These are phyloP conservation scores for Ptychoptera albimana DNA, from an alignment of 2,888 invertebrate species.

Conservation along the genomic window DNA sequence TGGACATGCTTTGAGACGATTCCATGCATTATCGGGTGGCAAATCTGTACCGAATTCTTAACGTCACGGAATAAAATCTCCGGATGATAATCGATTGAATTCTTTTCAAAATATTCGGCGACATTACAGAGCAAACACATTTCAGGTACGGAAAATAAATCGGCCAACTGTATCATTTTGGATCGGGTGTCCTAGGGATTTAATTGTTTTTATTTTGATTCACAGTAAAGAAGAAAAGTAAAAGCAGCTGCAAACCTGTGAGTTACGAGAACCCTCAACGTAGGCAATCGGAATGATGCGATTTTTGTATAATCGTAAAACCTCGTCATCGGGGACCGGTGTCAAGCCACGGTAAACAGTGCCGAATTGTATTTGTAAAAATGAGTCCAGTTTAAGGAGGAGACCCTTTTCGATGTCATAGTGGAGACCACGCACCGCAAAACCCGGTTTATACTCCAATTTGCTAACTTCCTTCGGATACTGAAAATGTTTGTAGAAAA, in stretches of 20 bases:
- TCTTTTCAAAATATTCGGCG: slow-evolving; percentile 77
- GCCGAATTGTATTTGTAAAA: slow-evolving; percentile 90
- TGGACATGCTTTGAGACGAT: slow-evolving; percentile 68
- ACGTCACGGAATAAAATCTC: slow-evolving; percentile 92
- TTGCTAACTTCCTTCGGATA: slow-evolving; percentile 73
- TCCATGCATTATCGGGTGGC: slow-evolving; percentile 80
- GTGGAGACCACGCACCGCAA: slow-evolving; percentile 93
- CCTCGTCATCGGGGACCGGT: slow-evolving; percentile 68
- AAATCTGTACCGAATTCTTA: slow-evolving; percentile 76
- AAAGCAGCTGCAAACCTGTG: slow-evolving; percentile 30
- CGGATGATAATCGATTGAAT: slow-evolving; percentile 86
- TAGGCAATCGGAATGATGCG: slow-evolving; percentile 74
- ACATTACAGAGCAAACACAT: slow-evolving; percentile 88
- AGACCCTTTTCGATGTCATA: slow-evolving; percentile 93
- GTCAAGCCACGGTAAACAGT: slow-evolving; percentile 80
- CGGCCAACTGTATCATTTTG: slow-evolving; percentile 89
- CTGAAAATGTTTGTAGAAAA: slow-evolving; percentile 33
- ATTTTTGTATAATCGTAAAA: slow-evolving; percentile 69
- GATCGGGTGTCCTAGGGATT: slow-evolving; percentile 37
- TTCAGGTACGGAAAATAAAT: slow-evolving; percentile 93
- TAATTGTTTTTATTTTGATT: not conserved
- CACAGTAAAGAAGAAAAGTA: slow-evolving; percentile 33
- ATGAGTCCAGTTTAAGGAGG: slow-evolving; percentile 86
- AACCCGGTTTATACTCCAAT: slow-evolving; percentile 78
- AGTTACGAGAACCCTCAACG: slow-evolving; percentile 46